phyloP scores from a whole-genome alignment of 2,113 vertebrate species.

The Athene cunicularia region DNA sequence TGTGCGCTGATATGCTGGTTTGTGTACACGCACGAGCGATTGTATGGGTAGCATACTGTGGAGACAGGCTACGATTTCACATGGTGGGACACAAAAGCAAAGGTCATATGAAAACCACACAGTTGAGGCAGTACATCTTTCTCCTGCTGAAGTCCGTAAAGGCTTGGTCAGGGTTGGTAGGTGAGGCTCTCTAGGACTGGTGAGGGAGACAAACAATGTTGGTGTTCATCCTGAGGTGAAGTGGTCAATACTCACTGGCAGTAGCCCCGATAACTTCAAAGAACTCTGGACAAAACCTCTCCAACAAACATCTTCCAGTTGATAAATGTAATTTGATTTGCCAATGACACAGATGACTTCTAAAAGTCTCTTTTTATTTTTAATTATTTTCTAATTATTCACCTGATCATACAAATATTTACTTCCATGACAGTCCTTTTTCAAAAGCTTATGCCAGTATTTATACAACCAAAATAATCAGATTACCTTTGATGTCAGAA shows the following conservation, averaged over 20 bases:
- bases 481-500: not conserved
- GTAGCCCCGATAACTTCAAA: not conserved
- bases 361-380: not conserved
- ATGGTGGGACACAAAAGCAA: too few relatives aligned
- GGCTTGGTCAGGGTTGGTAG: not conserved
- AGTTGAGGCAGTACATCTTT: not conserved
- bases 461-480: not conserved
- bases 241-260: not conserved
- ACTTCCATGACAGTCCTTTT: not conserved
- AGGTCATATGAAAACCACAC: not conserved
- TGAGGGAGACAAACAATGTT: not conserved
- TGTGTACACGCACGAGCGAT: fast-evolving
- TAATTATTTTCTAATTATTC: not conserved
- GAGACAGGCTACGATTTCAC: fast-evolving
- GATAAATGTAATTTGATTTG: not conserved
- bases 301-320: not conserved
- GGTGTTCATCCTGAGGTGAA: not conserved
- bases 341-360: not conserved
- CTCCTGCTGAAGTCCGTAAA: not conserved
- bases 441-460: not conserved
- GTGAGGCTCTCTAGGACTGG: not conserved
- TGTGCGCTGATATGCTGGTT: too few relatives aligned
- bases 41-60: too few relatives aligned
- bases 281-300: not conserved
- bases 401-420: not conserved